Percentiles rank a stretch among this genome's conserved stretches.
Evolutionary conservation across 1,140 invertebrate genomes (phyloP).

Genomic region (Tetraneura akinire): DNA sequence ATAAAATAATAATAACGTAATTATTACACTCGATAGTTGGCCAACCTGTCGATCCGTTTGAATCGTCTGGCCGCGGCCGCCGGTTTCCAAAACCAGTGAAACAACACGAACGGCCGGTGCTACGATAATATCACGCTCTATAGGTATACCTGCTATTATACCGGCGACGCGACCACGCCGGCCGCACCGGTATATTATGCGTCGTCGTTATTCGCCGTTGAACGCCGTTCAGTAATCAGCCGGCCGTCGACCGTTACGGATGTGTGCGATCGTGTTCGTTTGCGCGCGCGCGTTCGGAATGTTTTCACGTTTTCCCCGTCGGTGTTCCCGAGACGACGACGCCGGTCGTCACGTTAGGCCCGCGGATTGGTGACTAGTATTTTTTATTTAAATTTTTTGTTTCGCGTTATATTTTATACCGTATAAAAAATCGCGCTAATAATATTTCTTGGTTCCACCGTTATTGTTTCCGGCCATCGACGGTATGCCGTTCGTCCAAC

Average conservation of each 20-base stretch:
- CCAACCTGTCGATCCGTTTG: constrained; percentile 27
- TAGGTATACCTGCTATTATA: too few species aligned
- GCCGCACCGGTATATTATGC: background rate
- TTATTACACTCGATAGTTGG: background rate
- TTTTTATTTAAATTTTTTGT: too few species aligned
- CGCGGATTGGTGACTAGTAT: background rate
- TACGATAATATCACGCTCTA: too few species aligned
- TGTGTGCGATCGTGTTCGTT: background rate
- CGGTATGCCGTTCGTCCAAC: constrained; percentile 73
- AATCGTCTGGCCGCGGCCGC: constrained; percentile 2
- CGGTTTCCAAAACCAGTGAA: constrained; percentile 27
- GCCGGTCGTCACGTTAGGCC: background rate
- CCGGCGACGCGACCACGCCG: background rate
- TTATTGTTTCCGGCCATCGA: background rate
- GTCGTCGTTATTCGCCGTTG: background rate
- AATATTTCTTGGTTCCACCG: background rate
- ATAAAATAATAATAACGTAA: too few species aligned
- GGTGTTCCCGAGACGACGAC: background rate
- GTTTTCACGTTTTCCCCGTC: background rate
- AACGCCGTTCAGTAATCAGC: constrained; percentile 1
- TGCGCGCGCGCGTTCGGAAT: background rate
- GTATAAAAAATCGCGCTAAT: background rate
- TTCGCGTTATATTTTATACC: too few species aligned
- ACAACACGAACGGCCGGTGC: background rate
- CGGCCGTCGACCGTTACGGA: background rate